These are phyloP conservation scores for Trematocara variabile DNA, from an alignment of 2,113 vertebrate genomes.

Conservation along the genomic window DNA sequence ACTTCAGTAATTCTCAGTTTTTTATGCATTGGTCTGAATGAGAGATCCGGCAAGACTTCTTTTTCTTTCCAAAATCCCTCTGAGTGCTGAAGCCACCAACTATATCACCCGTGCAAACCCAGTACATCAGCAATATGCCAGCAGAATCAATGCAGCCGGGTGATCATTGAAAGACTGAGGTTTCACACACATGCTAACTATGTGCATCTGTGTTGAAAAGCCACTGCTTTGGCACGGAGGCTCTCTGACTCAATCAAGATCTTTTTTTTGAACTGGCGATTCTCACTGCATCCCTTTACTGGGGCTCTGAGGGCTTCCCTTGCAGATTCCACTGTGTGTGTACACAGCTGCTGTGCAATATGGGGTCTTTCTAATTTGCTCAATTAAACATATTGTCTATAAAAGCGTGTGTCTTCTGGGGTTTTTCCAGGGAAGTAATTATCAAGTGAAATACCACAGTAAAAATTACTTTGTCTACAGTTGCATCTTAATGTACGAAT, in stretches of 20 bases:
- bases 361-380: slow-evolving; percentile 70
- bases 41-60: not conserved
- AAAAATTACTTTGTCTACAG: slow-evolving; percentile 49
- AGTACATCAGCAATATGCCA: slow-evolving; percentile 2
- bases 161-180: slow-evolving; percentile 29
- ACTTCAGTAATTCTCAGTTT: not conserved
- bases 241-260: slow-evolving; percentile 36
- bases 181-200: slow-evolving; percentile 47
- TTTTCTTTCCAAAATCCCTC: not conserved
- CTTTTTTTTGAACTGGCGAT: slow-evolving; percentile 13
- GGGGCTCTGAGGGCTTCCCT: slow-evolving; percentile 59
- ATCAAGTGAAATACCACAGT: slow-evolving; percentile 64
- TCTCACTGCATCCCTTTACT: slow-evolving; percentile 47
- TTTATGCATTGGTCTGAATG: not conserved
- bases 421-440: slow-evolving; percentile 74
- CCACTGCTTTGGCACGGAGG: slow-evolving; percentile 51
- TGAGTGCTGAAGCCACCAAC: slow-evolving; percentile 23
- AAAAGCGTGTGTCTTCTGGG: slow-evolving; percentile 67
- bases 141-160: slow-evolving; percentile 25
- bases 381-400: slow-evolving; percentile 77
- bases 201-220: slow-evolving; percentile 60
- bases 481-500: slow-evolving; percentile 40
- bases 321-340: slow-evolving; percentile 70
- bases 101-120: slow-evolving; percentile 10
- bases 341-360: slow-evolving; percentile 77